These are phyloP conservation scores for Criorhina ranunculi DNA, from an alignment of 2,888 invertebrate species.

Conservation along the genomic window DNA sequence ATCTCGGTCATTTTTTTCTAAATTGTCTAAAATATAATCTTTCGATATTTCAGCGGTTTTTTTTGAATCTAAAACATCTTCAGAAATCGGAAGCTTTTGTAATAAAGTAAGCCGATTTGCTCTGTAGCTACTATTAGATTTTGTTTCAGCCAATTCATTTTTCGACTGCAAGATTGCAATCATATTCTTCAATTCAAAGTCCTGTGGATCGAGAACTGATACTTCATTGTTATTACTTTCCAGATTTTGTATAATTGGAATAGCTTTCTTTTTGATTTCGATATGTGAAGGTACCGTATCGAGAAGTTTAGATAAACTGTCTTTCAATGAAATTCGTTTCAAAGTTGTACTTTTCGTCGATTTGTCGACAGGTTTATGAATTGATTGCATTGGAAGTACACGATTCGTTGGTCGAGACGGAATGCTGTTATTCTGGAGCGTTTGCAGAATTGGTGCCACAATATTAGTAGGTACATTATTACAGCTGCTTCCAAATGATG, in stretches of 20 bases:
- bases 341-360: conserved; percentile 69
- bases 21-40: background rate
- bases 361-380: conserved; percentile 84
- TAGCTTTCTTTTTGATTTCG: conserved; percentile 2
- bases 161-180: conserved; percentile 21
- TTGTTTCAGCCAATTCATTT: conserved; percentile 47
- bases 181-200: background rate
- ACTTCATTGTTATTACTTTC: background rate
- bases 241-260: background rate
- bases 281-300: background rate
- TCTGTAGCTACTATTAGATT: conserved; percentile 79
- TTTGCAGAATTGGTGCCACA: conserved; percentile 88
- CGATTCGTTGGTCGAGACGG: conserved; percentile 90
- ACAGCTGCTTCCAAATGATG: conserved; percentile 87
- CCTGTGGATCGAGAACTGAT: background rate
- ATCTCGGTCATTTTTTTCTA: background rate
- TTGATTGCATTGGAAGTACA: conserved; percentile 91
- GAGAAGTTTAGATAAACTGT: conserved; percentile 13
- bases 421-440: conserved; percentile 79
- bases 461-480: conserved; percentile 89
- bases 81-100: conserved; percentile 82
- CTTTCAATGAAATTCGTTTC: conserved; percentile 10
- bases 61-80: conserved; percentile 75
- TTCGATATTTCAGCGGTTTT: background rate
- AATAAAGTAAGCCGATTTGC: conserved; percentile 81